Evolutionary conservation across 2,797 vertebrate species (phyloP), one percentile per base, ranked within the genome.

Genomic region (Acrossocheilus wenchowensis): DNA sequence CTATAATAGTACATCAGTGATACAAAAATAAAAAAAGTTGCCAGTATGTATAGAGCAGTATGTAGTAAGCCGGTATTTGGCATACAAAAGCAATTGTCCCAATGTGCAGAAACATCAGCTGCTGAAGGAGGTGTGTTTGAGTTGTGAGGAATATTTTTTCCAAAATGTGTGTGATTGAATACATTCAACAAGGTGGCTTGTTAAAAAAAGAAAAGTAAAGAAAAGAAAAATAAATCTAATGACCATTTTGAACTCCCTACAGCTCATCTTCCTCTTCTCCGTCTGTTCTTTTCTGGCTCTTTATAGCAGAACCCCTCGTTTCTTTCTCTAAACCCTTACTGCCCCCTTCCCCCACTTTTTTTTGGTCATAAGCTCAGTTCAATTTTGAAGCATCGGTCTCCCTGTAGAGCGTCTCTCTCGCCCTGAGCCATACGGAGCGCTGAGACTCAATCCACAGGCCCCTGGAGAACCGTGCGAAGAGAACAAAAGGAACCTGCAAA

Each of bases 401-500:
- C 94, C 93, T 92, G 92, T 90, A 94, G 94, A 95, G 93, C 92
- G 91, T 92, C 91, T 92, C 91, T 90, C 85, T 94, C 91, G 94
- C 95, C 94, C 92, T 92, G 90, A 95, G 95, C 95, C 92, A 93
- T 92, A 92, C 89, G 26, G 91, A 92, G 92, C 90, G 92, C 93
- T 93, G 93, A 94, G 92, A 94, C 92, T 92, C 92, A 92, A 93
- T 92, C 91, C 91, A 91, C 89, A 81, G 23, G 91, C 89, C 94
- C 94, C 94, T 92, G 81, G 95, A 95, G 95, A 94, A 90, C 90
- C 90, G 91, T 89, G 90, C 92, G 68, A 93, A 89, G 89, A 95
- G 94, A 95, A 95, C 95, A 96, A 94, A 95, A 94, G 92, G 92
- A 95, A 94, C 94, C 94, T 95, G 94, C 91, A 93, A 95, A 95